These are phyloP conservation scores for Etheostoma cragini DNA, from an alignment of 2,113 vertebrate species.

Conservation along the genomic window DNA sequence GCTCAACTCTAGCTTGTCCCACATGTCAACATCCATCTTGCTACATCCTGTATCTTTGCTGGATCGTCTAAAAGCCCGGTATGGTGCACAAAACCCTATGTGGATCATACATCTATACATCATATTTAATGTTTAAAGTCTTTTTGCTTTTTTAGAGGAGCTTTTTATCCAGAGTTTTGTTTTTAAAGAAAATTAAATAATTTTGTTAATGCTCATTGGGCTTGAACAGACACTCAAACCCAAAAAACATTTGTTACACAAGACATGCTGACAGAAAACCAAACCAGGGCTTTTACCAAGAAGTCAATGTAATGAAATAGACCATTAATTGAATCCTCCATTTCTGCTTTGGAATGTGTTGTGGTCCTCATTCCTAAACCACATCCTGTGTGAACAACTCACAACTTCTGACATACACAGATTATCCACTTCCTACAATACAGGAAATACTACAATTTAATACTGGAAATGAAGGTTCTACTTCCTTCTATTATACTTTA, in stretches of 20 bases:
- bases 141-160: not conserved
- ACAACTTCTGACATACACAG: not conserved
- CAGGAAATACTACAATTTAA: not conserved
- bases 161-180: not conserved
- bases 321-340: not conserved
- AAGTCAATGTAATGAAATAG: too few relatives aligned
- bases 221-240: too few relatives aligned
- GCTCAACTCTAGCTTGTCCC: not conserved
- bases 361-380: not conserved
- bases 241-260: too few relatives aligned
- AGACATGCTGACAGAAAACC: too few relatives aligned
- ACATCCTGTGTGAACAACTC: not conserved
- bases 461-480: not conserved
- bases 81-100: not conserved
- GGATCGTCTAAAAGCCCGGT: slow-evolving; percentile 74
- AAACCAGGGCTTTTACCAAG: not conserved
- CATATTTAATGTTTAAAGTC: not conserved
- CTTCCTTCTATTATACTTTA: too few relatives aligned
- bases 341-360: not conserved
- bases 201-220: not conserved
- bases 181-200: not conserved
- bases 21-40: slow-evolving; percentile 70
- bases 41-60: slow-evolving; percentile 79
- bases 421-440: not conserved
- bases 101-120: not conserved